phyloP scores from a whole-genome alignment of 2,113 vertebrate species.

The Nothoprocta perdicaria region DNA sequence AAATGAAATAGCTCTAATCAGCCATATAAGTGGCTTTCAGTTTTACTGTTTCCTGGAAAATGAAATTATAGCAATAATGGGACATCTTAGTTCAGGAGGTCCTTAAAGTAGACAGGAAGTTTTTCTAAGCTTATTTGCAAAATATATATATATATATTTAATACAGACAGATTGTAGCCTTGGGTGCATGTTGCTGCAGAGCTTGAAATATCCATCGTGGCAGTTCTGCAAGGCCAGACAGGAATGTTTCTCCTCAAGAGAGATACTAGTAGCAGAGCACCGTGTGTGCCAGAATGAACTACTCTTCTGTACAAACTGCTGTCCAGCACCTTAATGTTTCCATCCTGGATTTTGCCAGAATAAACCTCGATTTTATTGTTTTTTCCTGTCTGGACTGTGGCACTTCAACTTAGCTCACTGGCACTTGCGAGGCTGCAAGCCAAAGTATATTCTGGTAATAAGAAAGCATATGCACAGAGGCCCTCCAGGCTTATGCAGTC shows the following conservation, averaged over 20 bases:
- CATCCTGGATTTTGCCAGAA: neutral
- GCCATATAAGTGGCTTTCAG: constrained; percentile 33
- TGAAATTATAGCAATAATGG: neutral
- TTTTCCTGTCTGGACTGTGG: constrained; percentile 2
- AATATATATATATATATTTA: neutral
- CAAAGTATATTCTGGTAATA: neutral
- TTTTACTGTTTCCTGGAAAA: constrained; percentile 18
- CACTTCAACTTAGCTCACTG: neutral
- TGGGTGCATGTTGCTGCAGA: neutral
- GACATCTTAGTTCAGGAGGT: neutral
- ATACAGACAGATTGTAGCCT: neutral
- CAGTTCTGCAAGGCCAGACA: neutral
- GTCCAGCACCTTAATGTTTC: neutral
- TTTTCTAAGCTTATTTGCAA: neutral
- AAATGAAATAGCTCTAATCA: constrained; percentile 28
- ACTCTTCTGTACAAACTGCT: neutral
- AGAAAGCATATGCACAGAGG: neutral
- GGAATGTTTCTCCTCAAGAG: neutral
- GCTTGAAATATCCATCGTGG: neutral
- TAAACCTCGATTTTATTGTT: neutral
- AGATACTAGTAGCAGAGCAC: neutral
- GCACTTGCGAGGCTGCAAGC: constrained; percentile 19
- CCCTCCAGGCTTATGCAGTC: neutral
- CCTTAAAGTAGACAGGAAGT: neutral
- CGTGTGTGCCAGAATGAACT: neutral